These are phyloP conservation scores for Ailurus styani DNA, from an alignment of 2,113 vertebrate genomes.

Conservation along the genomic window DNA sequence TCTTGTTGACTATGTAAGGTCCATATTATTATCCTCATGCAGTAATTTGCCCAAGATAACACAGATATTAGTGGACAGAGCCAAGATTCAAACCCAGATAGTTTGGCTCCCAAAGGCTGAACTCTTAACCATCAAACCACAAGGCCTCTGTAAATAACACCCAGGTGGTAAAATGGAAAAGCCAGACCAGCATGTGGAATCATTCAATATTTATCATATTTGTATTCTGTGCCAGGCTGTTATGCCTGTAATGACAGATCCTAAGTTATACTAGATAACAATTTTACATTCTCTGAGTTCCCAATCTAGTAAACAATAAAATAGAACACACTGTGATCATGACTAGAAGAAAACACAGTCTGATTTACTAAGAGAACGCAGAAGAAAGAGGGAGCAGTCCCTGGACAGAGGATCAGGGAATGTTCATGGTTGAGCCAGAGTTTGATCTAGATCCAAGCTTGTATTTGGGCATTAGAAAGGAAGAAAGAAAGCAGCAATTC, in stretches of 20 bases:
- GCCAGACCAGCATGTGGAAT: neutral
- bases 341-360: neutral
- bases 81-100: neutral
- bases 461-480: neutral
- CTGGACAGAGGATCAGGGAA: neutral
- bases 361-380: neutral
- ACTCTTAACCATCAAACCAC: neutral
- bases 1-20: neutral
- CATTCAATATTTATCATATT: conserved; percentile 3
- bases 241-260: neutral
- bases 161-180: neutral
- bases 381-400: neutral
- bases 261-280: neutral
- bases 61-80: neutral
- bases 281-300: neutral
- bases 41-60: neutral
- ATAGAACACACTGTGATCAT: neutral
- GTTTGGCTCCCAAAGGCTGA: neutral
- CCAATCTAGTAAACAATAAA: neutral
- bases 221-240: neutral
- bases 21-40: neutral
- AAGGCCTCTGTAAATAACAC: neutral
- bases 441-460: neutral
- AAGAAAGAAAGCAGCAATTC: neutral
- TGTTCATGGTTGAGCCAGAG: neutral